A percentile compares a stretch with the other conserved stretches of the same genome.
These are phyloP conservation scores for Capitella teleta DNA, from an alignment of 1,140 invertebrate species.

Conservation along the genomic window DNA sequence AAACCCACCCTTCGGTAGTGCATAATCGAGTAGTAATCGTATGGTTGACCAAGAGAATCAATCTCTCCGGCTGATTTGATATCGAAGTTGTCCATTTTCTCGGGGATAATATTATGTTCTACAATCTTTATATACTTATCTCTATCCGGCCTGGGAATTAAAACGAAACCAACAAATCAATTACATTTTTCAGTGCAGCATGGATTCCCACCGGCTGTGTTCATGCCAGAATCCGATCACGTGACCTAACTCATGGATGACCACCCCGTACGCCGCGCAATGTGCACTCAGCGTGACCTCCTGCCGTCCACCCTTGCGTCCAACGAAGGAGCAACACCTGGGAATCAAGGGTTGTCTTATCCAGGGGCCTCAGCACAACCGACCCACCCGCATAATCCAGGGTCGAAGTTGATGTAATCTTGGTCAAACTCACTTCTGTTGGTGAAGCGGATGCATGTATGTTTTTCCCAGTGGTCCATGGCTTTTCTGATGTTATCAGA, in stretches of 20 bases:
- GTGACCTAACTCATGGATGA: slow-evolving; percentile 93
- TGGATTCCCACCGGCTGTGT: slow-evolving; percentile 50
- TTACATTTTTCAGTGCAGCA: neutral
- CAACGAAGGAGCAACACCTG: slow-evolving; percentile 93
- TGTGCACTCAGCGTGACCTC: slow-evolving; percentile 6
- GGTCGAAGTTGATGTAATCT: slow-evolving; percentile 84
- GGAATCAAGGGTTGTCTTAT: slow-evolving; percentile 4
- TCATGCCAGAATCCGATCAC: slow-evolving; percentile 95
- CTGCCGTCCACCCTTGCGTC: slow-evolving; percentile 51
- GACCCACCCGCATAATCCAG: slow-evolving; percentile 79
- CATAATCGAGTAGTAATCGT: slow-evolving; percentile 82
- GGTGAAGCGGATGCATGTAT: slow-evolving; percentile 92
- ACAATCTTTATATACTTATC: slow-evolving; percentile 49
- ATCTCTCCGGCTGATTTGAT: slow-evolving; percentile 86
- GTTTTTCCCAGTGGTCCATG: slow-evolving; percentile 96
- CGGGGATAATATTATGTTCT: slow-evolving; percentile 58
- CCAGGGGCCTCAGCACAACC: neutral
- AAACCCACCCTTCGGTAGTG: slow-evolving; percentile 83
- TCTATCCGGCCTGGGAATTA: slow-evolving; percentile 19
- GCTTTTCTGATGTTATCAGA: slow-evolving; percentile 91
- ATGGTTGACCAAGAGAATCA: slow-evolving; percentile 77
- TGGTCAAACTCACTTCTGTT: slow-evolving; percentile 77
- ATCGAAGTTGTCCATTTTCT: slow-evolving; percentile 74
- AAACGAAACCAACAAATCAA: neutral
- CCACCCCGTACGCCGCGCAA: slow-evolving; percentile 94